These are phyloP conservation scores for Merops nubicus DNA, from an alignment of 2,113 vertebrate species.

Conservation along the genomic window DNA sequence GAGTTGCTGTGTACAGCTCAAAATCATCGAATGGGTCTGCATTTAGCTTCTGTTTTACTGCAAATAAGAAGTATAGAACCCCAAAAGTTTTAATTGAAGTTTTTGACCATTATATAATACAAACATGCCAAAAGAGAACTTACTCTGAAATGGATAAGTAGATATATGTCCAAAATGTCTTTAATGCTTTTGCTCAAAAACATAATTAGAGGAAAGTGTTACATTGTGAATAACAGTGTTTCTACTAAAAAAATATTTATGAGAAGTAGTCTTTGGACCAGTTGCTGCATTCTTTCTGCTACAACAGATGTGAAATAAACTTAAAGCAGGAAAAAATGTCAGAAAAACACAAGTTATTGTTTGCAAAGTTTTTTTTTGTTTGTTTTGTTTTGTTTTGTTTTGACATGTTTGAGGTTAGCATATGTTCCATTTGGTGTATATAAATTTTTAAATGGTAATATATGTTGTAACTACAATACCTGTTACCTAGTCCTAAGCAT, in stretches of 20 bases:
- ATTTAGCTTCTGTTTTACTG: conserved; percentile 4
- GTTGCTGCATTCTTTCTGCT: neutral
- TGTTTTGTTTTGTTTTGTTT: too few relatives aligned
- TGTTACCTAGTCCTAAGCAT: neutral
- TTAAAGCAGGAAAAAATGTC: neutral
- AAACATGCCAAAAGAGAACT: conserved; percentile 19
- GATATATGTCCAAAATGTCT: conserved; percentile 9
- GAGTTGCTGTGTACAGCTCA: neutral
- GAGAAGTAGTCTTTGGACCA: neutral
- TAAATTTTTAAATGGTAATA: neutral
- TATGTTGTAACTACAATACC: neutral
- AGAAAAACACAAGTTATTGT: neutral
- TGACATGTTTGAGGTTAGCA: neutral
- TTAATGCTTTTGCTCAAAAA: neutral
- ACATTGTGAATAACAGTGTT: neutral
- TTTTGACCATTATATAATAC: conserved; percentile 2
- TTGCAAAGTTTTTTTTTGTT: too few relatives aligned
- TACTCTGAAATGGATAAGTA: neutral
- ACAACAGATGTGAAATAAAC: neutral
- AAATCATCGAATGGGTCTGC: neutral
- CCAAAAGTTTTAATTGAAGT: neutral
- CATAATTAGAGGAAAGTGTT: neutral
- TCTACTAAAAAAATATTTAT: neutral
- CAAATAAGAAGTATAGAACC: conserved; percentile 6
- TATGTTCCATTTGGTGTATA: neutral